Evolutionary conservation across 1,140 invertebrate genomes (phyloP), one percentile per base, ranked within the genome.

Genomic region (Calosoma granatense): DNA sequence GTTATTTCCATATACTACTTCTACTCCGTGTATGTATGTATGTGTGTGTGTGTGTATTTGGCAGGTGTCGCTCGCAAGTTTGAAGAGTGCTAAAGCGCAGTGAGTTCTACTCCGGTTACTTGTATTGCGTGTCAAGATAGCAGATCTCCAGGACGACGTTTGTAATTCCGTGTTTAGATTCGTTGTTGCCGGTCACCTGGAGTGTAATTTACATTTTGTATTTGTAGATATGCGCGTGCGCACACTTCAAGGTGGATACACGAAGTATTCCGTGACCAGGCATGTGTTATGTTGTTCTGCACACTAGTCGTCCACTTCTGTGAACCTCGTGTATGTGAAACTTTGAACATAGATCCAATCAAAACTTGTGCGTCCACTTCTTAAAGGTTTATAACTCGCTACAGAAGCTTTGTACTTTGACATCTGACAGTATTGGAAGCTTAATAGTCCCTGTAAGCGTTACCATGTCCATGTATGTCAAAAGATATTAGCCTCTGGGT

Each of bases 131-230:
- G 41, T 17, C 4, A 3, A 47, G 41, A 47, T 47, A 47, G 17
- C 6, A 17, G 9, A 47, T 47, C 41, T 47, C 9, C 6, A 17
- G 41, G 41, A 47, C 17, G 41, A 47, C 41, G 41, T 47, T 36
- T 47, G 41, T 47, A 47, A 47, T 17, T 47, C 41, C 41, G 41
- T 47, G 41, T 47, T 47, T 47, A 47, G 17, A 47, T 47, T 47
- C 41, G 41, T 47, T 47, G 41, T 47, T 47, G 41, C 41, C 17
- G 41, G 41, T 47, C 41, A 47, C 41, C 41, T 47, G 41, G 17
- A 47, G 41, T 47, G 41, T 47, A 47, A 47, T 47, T 47, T 47
- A 17, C 41, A 47, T 47, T 47, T 47, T 47, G 41, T 47, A 47
- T 47, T 47, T 17, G 41, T 47, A 12, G 26, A 6, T 30, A 6